Evolutionary conservation across 2,888 invertebrate genomes (phyloP), one percentile per base, ranked within the genome.

Genomic region (Drosophila neotestacea): DNA sequence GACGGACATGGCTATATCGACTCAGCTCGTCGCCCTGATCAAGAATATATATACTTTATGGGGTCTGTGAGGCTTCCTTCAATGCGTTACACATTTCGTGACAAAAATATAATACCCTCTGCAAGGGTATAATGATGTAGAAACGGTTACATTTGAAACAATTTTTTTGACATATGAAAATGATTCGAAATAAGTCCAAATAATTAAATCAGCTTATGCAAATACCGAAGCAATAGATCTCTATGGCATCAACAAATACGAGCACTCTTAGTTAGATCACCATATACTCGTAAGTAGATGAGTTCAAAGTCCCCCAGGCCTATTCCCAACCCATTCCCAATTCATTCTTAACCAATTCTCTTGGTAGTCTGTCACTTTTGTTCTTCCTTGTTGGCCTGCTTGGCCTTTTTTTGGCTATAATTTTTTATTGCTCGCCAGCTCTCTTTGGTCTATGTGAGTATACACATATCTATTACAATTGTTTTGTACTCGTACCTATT

Each of bases 351-450:
- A 9, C 54, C 69, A 62, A 56, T 59, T 55, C 39, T 10, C 44
- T 16, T 32, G 42, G 16, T 41, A 52, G 63, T 47, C 59, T 52
- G 28, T 32, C 36, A 60, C 55, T 55, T 81, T 74, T 67, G 60
- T 78, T 65, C 68, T 77, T 79, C 66, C 16, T 16, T 16, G 16
- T 16, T 16, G 16, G 16, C 16, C 16, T 16, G 16, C 16, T 16
- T 16, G 16, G 16, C 16, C 16, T 16, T 70, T 79, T 69, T 77
- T 67, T 61, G 55, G 64, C 69, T 56, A 77, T 74, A 62, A 63
- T 73, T 80, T 77, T 68, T 72, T 74, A 75, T 77, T 83, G 76
- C 66, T 67, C 30, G 47, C 62, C 50, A n/a, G 46, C 32, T 50
- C 47, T 11, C 70, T 13, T 54, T 38, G 16, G 42, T 44, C 39